Evolutionary conservation across 2,888 invertebrate genomes (phyloP).

Genomic region (Lasioglossum oenotherae): DNA sequence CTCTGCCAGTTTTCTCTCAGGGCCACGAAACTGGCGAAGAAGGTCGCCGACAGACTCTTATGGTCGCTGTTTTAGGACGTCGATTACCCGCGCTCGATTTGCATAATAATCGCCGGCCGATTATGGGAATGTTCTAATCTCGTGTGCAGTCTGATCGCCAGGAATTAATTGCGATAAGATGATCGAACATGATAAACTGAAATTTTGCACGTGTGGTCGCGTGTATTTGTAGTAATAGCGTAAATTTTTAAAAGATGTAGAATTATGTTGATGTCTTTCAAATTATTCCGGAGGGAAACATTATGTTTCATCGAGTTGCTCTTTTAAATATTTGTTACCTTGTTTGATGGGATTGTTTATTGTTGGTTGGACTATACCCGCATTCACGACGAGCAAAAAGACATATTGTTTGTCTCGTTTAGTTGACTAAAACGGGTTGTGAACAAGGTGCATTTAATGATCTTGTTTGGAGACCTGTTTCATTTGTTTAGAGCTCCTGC

Average conservation of each 20-base stretch:
- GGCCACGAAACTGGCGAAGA: constrained; percentile 55
- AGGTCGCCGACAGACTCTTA: constrained; percentile 31
- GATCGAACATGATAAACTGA: not conserved
- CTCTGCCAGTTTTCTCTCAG: constrained; percentile 40
- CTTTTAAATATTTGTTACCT: not conserved
- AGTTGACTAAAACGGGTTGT: too few species aligned
- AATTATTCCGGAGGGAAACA: not conserved
- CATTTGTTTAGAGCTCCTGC: not conserved
- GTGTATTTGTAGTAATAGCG: not conserved
- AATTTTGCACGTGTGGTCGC: not conserved
- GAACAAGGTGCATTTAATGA: too few species aligned
- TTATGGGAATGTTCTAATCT: not conserved
- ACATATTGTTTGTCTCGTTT: too few species aligned
- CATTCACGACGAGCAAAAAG: not conserved
- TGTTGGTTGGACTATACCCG: not conserved
- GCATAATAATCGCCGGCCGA: not conserved
- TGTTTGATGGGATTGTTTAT: not conserved
- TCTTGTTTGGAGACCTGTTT: not conserved
- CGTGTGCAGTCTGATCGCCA: not conserved
- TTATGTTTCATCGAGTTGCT: not conserved
- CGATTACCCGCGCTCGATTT: not conserved
- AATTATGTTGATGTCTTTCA: not conserved
- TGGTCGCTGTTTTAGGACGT: constrained; percentile 25
- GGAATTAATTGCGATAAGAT: not conserved
- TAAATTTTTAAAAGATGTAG: not conserved